Percentiles rank a stretch among this genome's conserved stretches.
phyloP scores from a whole-genome alignment of 2,888 invertebrate genomes.

The Mimachlamys varia region DNA sequence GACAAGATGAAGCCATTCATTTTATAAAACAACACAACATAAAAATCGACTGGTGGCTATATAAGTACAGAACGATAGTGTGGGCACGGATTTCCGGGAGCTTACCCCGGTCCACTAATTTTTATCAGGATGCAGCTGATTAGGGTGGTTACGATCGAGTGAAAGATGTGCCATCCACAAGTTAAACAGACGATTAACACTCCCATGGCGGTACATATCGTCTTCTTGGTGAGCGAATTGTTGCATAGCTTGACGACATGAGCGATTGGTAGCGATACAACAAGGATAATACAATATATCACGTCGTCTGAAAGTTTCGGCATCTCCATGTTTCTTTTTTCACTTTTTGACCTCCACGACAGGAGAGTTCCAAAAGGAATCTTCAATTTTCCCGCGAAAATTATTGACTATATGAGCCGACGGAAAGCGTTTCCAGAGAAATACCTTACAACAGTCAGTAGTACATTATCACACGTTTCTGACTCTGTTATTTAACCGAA shows the following conservation, averaged over 20 bases:
- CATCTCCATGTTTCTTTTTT: conserved; percentile 52
- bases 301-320: conserved; percentile 70
- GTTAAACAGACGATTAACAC: conserved; percentile 62
- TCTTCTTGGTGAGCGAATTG: conserved; percentile 59
- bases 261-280: conserved; percentile 71
- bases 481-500: no score
- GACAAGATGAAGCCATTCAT: no score
- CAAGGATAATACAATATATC: conserved; percentile 70
- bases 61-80: no score
- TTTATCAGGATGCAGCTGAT: conserved; percentile 72
- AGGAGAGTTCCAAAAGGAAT: background rate
- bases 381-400: no score
- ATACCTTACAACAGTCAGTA: no score
- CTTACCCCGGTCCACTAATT: conserved; percentile 60
- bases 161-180: conserved; percentile 69
- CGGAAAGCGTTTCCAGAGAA: no score
- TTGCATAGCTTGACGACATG: conserved; percentile 63
- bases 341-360: background rate
- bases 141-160: conserved; percentile 69
- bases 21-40: no score
- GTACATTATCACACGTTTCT: no score
- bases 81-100: background rate
- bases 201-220: conserved; percentile 64
- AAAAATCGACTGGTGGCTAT: no score
- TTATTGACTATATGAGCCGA: no score